Base-by-base conservation (phyloP, 35 echinoderm and acorn worm genomes). In the Apostichopus japonicus region DNA sequence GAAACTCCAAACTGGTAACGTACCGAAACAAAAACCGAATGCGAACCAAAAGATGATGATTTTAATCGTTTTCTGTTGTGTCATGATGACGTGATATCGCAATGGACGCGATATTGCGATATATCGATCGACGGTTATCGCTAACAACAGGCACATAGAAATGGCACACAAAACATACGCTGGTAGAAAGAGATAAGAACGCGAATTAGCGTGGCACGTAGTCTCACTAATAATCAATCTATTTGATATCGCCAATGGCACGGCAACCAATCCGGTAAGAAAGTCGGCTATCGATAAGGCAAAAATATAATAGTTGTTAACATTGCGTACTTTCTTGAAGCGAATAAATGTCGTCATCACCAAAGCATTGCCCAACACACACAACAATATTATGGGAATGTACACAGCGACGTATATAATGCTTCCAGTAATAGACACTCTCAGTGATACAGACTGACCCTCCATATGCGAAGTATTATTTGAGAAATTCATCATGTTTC, bases 41-140 rank as follows among this genome's bases (percentile, higher is more conserved):
- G 73, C 52, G 33, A 65, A 91, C 16, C 75, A 72, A 17, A 77
- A 52, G 25, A 79, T 5, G n/a, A 91, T 25, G 13, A 91, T 58
- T 6, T 15, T 78, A 6, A 44, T 91, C 4, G 72, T 25, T 5
- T 79, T 77, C 9, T 53, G 4, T 56, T 3, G 73, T 25, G 72
- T 90, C 88, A 90, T 90, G 10, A 77, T 77, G 73, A 24, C 63
- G n/a, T 15, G 16, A 78, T 90, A 90, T 57, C 77, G 71, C 8
- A 91, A 53, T 8, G 90, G 72, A 56, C 90, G 15, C 6, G 90
- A 78, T 91, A 91, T 51, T 4, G 90, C 90, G 44, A 91, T 79
- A 16, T 78, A 91, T 11, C 90, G 90, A 56, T 91, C 90, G 27
- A 77, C 14, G 1, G 76, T 91, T 23, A 91, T 21, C 5, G 72